Evolutionary conservation across 2,797 vertebrate genomes (phyloP).

Genomic region (Peromyscus aztecus): DNA sequence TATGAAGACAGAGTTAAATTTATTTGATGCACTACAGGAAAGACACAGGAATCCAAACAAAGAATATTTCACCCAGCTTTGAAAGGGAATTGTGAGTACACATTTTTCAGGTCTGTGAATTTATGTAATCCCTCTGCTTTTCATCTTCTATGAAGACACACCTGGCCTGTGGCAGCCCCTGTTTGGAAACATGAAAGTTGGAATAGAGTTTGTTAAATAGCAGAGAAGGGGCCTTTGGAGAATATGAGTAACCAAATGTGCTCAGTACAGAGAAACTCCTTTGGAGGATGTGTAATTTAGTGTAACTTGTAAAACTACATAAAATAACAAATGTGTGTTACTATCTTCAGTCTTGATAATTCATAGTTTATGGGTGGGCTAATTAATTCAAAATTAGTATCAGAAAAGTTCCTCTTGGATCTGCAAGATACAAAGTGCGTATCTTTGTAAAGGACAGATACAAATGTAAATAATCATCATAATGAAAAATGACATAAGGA

Average conservation of each 20-base stretch:
- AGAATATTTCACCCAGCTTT: not conserved
- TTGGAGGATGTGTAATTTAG: not conserved
- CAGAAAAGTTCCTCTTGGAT: not conserved
- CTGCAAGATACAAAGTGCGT: not conserved
- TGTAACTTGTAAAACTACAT: not conserved
- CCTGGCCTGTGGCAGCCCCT: not conserved
- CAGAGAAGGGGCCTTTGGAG: not conserved
- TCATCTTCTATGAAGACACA: not conserved
- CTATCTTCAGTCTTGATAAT: not conserved
- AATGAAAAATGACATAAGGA: not conserved
- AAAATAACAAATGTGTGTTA: not conserved
- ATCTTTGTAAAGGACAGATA: not conserved
- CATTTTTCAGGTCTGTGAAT: conserved; percentile 10
- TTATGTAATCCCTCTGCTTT: not conserved
- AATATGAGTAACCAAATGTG: not conserved
- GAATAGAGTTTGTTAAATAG: not conserved
- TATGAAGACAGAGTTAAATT: not conserved
- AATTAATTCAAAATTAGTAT: conserved; percentile 34
- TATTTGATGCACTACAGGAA: conserved; percentile 18
- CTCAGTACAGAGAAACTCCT: not conserved
- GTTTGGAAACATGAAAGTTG: not conserved
- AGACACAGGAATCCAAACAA: not conserved
- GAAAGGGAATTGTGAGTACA: conserved; percentile 3
- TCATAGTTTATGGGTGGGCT: not conserved
- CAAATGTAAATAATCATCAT: not conserved